Evolutionary conservation across 30 jellyfish, hydroid and myxozoan genomes (phyloP).

Genomic region (Pseudorhiza aurosa): DNA sequence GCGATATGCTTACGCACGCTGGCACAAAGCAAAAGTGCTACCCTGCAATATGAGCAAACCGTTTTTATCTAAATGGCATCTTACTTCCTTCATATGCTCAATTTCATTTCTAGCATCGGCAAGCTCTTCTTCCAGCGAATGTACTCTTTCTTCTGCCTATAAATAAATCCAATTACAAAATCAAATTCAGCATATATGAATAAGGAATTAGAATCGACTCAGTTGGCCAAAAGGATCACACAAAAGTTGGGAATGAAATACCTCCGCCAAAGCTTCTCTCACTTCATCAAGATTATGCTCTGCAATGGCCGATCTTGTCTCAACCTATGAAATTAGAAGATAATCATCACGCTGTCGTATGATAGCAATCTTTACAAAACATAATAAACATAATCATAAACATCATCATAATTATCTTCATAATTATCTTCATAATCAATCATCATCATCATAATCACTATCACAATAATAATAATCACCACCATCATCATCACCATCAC

Average conservation of each 20-base stretch:
- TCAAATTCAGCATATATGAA: not conserved
- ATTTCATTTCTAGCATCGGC: constrained; percentile 66
- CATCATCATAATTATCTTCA: not conserved
- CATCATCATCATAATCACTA: not conserved
- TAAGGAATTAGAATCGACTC: not conserved
- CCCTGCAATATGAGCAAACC: no score
- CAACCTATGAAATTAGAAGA: constrained; percentile 26
- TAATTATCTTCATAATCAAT: not conserved
- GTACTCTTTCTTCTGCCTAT: constrained; percentile 85
- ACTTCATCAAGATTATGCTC: constrained; percentile 76
- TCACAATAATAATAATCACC: not conserved
- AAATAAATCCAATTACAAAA: not conserved
- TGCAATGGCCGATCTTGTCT: constrained; percentile 55
- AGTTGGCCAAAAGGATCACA: no score
- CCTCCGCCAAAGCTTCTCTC: constrained; percentile 73
- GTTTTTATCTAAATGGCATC: no score
- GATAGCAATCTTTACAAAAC: not conserved
- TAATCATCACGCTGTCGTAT: not conserved
- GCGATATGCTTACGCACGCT: no score
- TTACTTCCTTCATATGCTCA: constrained; percentile 73
- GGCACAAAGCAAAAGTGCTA: no score
- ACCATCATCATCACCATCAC: not conserved
- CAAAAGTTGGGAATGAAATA: not conserved
- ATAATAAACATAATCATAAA: not conserved
- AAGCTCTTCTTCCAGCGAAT: constrained; percentile 65